phyloP scores from a whole-genome alignment of 1,140 invertebrate genomes.

The Monochamus saltuarius region DNA sequence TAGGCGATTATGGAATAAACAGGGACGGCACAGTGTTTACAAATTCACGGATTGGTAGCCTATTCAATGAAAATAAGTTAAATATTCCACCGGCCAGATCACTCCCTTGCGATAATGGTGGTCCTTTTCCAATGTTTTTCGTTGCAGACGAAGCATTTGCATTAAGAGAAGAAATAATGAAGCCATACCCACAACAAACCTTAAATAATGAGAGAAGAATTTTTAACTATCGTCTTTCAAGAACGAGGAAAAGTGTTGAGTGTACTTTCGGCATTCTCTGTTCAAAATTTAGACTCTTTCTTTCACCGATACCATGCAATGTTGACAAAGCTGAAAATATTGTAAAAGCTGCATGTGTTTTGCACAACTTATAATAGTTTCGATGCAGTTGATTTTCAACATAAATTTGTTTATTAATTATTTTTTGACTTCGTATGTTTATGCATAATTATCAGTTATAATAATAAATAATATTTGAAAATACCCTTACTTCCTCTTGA shows the following conservation, averaged over 20 bases:
- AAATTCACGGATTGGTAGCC: conserved; percentile 2
- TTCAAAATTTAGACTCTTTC: conserved; percentile 1
- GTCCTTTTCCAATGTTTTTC: conserved; percentile 14
- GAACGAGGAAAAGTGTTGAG: conserved; percentile 16
- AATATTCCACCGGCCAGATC: conserved; percentile 18
- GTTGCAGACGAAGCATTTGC: conserved; percentile 16
- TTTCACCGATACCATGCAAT: conserved; percentile 6
- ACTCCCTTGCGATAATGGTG: not conserved
- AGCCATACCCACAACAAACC: conserved; percentile 10
- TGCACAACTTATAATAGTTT: not conserved
- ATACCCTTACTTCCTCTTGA: too few relatives aligned
- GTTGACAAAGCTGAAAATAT: not conserved
- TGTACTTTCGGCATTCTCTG: conserved; percentile 7
- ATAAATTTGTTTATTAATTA: too few relatives aligned
- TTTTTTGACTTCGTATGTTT: too few relatives aligned
- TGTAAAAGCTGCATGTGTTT: not conserved
- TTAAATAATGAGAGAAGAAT: conserved; percentile 12
- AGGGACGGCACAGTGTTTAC: conserved; percentile 41
- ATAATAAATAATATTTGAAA: too few relatives aligned
- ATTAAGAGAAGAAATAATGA: conserved; percentile 22
- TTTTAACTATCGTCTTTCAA: conserved; percentile 26
- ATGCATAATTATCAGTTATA: too few relatives aligned
- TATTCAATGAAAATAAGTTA: conserved; percentile 17
- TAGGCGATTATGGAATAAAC: conserved; percentile 51
- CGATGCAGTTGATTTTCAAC: too few relatives aligned